Evolutionary conservation across 1,140 invertebrate genomes (phyloP).

Genomic region (Drosophila elegans): DNA sequence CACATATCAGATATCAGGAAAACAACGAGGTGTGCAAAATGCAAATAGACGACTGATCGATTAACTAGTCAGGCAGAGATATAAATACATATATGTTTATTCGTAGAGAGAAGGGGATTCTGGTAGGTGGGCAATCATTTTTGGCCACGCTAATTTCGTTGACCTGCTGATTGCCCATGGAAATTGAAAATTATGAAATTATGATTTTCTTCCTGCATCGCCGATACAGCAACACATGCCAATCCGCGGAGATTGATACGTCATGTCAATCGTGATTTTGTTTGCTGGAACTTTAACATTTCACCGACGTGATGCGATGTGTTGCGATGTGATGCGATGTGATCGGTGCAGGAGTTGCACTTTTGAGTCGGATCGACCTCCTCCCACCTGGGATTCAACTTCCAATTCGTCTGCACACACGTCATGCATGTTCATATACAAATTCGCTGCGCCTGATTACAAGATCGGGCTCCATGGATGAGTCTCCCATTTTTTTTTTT

Average conservation of each 20-base stretch:
- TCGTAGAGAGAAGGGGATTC: slow-evolving; percentile 31
- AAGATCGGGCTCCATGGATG: slow-evolving; percentile 52
- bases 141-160: slow-evolving; percentile 82
- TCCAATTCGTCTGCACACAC: slow-evolving; percentile 65
- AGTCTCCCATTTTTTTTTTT: slow-evolving; percentile 1
- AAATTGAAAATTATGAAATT: slow-evolving; percentile 83
- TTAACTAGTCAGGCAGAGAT: slow-evolving; percentile 33
- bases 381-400: slow-evolving; percentile 18
- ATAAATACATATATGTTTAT: slow-evolving; percentile 8
- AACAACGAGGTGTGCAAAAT: slow-evolving; percentile 69
- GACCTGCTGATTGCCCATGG: slow-evolving; percentile 81
- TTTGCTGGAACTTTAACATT: slow-evolving; percentile 83
- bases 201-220: slow-evolving; percentile 71
- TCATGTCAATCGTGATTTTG: slow-evolving; percentile 83
- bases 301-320: slow-evolving; percentile 75
- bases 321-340: slow-evolving; percentile 58
- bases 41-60: slow-evolving; percentile 49
- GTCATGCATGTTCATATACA: slow-evolving; percentile 83
- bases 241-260: slow-evolving; percentile 59
- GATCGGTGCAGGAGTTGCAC: slow-evolving; percentile 37
- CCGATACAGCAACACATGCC: slow-evolving; percentile 60
- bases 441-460: slow-evolving; percentile 81
- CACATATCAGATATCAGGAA: slow-evolving; percentile 6
- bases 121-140: slow-evolving; percentile 69
- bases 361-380: slow-evolving; percentile 18